phyloP scores from a whole-genome alignment of 37 sponge, comb jelly and placozoan species.

The Cliona cf. orientalis region DNA sequence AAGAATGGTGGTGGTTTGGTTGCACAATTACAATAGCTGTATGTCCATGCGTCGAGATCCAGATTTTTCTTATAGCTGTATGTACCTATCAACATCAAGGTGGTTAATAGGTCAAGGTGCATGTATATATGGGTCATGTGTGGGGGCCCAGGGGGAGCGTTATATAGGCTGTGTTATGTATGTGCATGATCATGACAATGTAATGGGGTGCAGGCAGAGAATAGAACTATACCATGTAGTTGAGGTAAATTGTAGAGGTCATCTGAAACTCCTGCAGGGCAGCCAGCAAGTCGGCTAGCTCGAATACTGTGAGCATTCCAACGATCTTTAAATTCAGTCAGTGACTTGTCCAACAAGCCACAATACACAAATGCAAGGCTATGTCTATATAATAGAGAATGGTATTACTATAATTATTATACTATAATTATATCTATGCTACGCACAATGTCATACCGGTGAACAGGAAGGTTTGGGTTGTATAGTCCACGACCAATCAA shows the following conservation, averaged over 20 bases:
- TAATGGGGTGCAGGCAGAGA: too few species aligned
- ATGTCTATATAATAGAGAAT: too few species aligned
- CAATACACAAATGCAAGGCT: constrained; percentile 22
- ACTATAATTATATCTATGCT: background rate
- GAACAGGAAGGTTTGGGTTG: constrained; percentile 5
- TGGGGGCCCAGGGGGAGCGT: too few species aligned
- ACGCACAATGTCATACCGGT: background rate
- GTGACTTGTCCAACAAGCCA: constrained; percentile 17
- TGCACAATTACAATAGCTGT: constrained; percentile 18
- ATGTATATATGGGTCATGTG: too few species aligned
- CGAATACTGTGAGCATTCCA: constrained; percentile 39
- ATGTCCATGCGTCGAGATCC: constrained; percentile 6
- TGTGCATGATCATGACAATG: too few species aligned
- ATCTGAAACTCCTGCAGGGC: constrained; percentile 44
- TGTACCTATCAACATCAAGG: background rate
- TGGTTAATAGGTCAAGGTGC: too few species aligned
- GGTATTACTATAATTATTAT: background rate
- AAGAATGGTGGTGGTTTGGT: constrained; percentile 11
- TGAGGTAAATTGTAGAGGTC: constrained; percentile 43
- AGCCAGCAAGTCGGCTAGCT: constrained; percentile 20
- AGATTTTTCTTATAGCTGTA: constrained; percentile 15
- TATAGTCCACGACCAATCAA: constrained; percentile 21
- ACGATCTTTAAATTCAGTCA: constrained; percentile 33
- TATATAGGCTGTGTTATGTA: too few species aligned
- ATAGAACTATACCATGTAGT: constrained; percentile 14